Evolutionary conservation across 2,888 invertebrate species (phyloP), one percentile per base, ranked within the genome.

Genomic region (Rugalucina vietnamica): DNA sequence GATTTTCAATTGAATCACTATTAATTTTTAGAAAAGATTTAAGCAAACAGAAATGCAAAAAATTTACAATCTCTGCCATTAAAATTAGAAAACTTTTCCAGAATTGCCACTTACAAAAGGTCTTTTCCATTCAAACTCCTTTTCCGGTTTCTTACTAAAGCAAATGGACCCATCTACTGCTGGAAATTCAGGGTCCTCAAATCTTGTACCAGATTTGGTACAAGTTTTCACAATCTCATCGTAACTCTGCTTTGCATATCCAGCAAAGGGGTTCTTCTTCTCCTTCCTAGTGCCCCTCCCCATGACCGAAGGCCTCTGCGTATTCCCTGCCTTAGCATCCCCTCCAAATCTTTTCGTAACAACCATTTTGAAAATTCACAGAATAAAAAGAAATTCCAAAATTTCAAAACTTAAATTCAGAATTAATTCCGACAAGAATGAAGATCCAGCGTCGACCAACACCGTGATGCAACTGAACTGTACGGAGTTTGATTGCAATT

Each of bases 181-280:
- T 0, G 97, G 97, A 95, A 99, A 99, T 93, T 98, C 97, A 0
- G 97, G 97, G 95, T 99, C 99, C 93, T 99, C 98, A 93, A 98
- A 99, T 65, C 98, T 96, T 0, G 96, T 95, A 2, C 97, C 97
- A 32, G 96, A 96, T 24, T 96, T 95, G 27, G 97, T 94, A 93
- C 97, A 97, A 77, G 97, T 96, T 79, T 97, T 96, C 60, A 97
- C 92, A 93, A 99, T 98, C 96, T 98, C 98, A 95, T 98, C 98
- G 95, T 98, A 99, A 93, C 97, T 98, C 98, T 96, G 93, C n/a
- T 91, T 88, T 12, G 81, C 87, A 29, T 92, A 86, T 5, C 92
- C 91, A 14, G 91, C 75, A 69, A 93, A 93, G 0, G 90, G 90
- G 71, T 91, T 88, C 57, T 90, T 90, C 80, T 84, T 89, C 14